Evolutionary conservation across 2,888 invertebrate genomes (phyloP), one percentile per base, ranked within the genome.

Genomic region (Sinotaia quadrata): DNA sequence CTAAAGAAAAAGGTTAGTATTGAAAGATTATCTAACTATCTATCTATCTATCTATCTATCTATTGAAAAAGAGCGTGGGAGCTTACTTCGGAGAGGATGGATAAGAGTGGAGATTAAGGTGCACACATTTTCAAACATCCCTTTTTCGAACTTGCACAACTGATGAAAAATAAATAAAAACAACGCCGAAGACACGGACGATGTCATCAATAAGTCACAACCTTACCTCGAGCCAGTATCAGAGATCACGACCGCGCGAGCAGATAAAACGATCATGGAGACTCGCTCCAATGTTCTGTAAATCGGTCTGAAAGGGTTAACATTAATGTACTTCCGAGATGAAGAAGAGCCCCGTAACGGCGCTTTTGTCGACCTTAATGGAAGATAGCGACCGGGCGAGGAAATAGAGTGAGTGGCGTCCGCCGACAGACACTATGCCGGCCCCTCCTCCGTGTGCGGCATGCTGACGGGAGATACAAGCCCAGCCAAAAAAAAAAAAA

Each of bases 301-400:
- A 61, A 66, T 36, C 60, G 61, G 18, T 24, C 41, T 56, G 29
- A 61, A 70, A 47, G 61, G 41, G 41, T 44, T 56, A 58, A 67
- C 67, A 67, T 66, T 70, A 70, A 70, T 70, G 70, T 49, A 59
- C 67, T 70, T 70, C 70, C 70, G 34, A 44, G n/a, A 34, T 15
- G 24, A 31, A 24, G 65, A 57, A 56, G 58, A 52, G 47, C 57
- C 41, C 59, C 57, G 49, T 52, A 56, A 54, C n/a, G 37, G 61
- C 24, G 31, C 60, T 61, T 60, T 70, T 70, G 70, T 70, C 41
- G 34, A 15, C 24, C 60, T 58, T 66, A 67, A 70, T 67, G 66
- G 70, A 67, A 47, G 61, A 52, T 33, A 60, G 58, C 61, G 34
- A 57, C 49, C 24, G 36, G 49, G 33, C 49, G 59, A 49, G 52